phyloP scores from a whole-genome alignment of 2,113 vertebrate genomes.

The Chroicocephalus ridibundus region DNA sequence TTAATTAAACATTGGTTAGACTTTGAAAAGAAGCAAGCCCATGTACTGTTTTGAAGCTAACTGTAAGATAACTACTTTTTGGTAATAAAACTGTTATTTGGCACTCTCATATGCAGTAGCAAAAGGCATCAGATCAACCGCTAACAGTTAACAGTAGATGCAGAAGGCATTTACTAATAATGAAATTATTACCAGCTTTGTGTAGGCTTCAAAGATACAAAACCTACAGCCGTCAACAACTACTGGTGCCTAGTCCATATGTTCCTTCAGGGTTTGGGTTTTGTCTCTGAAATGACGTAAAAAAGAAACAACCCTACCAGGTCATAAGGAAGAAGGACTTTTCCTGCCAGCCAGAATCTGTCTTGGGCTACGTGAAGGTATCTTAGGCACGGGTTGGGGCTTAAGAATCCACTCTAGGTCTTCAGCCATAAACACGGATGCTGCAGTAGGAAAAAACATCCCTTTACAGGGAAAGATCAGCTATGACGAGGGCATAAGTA shows the following conservation, averaged over 20 bases:
- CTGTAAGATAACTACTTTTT: neutral
- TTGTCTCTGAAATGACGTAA: no score
- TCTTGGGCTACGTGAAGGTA: neutral
- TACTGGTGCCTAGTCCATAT: neutral
- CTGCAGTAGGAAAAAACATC: neutral
- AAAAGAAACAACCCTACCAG: neutral
- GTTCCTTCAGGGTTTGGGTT: neutral
- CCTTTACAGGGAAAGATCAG: neutral
- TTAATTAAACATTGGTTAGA: neutral
- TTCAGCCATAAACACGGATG: neutral
- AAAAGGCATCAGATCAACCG: neutral
- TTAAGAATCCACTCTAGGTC: neutral
- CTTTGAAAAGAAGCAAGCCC: neutral
- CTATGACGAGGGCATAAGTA: no score
- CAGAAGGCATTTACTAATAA: neutral
- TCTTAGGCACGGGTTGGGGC: no score
- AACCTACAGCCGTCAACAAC: rapidly evolving
- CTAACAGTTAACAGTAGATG: neutral
- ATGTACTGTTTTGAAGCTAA: neutral
- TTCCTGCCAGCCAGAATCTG: neutral
- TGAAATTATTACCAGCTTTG: neutral
- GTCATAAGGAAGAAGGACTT: neutral
- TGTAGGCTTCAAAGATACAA: neutral
- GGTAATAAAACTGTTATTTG: neutral
- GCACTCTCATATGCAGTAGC: neutral